Evolutionary conservation across 2,888 invertebrate genomes (phyloP), one percentile per base, ranked within the genome.

Genomic region (Nomada ferruginata): DNA sequence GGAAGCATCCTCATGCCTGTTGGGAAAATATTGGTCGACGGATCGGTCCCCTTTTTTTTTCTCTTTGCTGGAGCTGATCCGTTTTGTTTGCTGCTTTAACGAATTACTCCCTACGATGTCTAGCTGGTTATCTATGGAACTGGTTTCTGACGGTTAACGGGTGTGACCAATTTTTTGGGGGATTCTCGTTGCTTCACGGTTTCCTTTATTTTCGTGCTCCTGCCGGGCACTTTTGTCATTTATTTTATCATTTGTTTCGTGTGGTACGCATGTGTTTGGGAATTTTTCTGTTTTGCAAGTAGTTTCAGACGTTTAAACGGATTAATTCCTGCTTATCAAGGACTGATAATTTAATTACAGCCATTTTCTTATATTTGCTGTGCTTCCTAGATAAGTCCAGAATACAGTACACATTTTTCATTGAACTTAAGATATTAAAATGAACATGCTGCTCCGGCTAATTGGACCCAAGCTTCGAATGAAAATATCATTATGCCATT

Each of bases 11-110:
- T 50, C 15, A n/a, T 61, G 76, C n/a, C 47, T n/a, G 71, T 29
- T 61, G 65, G 63, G 57, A 36, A 71, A 64, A 60, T 72, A 72
- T 76, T 59, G 72, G n/a, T 52, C n/a, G 76, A 52, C 23, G 76
- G 36, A 61, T 70, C 44, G 53, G 18, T 74, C 11, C 10, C 13
- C 7, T 59, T 42, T 52, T n/a, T 47, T 42, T 4, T 36, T 20
- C 23, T 20, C 13, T n/a, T 7, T 53, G 9, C 36, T 9, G 2
- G 1, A 4, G 55, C 15, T 36, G 59, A 70, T 44, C 70, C 60
- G 60, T 70, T 70, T 60, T 50, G 70, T 70, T 50, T 50, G 71
- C 52, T 42, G 13, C 42, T 71, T n/a, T n/a, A 59, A 63, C 61
- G 71, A 71, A 61, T 61, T 23, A 36, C 23, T 71, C 13, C 71